A percentile compares a stretch with the other conserved stretches of the same genome.
These are phyloP conservation scores for Syngnathus scovelli DNA, from an alignment of 2,113 vertebrate species.

Conservation along the genomic window DNA sequence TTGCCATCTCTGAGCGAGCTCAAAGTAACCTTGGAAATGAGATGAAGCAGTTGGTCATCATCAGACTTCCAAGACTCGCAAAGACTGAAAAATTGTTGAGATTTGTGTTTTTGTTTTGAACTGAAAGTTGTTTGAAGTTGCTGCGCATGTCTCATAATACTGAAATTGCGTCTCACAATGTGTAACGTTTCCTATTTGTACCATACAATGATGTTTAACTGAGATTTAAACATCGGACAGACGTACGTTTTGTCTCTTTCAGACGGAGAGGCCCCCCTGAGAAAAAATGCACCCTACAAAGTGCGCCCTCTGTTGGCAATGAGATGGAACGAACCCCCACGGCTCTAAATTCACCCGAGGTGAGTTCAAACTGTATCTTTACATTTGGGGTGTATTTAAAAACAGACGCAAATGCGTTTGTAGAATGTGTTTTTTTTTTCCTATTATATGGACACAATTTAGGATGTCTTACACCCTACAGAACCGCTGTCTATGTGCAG, in stretches of 20 bases:
- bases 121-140: neutral
- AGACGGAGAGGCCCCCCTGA: neutral
- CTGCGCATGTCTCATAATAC: neutral
- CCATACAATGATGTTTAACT: neutral
- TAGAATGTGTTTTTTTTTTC: too few species aligned
- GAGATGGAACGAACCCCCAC: too few species aligned
- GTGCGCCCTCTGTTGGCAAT: neutral
- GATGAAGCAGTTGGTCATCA: neutral
- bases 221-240: neutral
- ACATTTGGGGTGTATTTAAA: too few species aligned
- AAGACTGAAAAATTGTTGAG: neutral
- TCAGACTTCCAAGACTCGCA: too few species aligned
- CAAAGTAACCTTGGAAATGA: neutral
- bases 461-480: too few species aligned
- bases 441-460: too few species aligned
- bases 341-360: too few species aligned
- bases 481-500: slow-evolving; percentile 16
- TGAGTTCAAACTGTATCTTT: too few species aligned
- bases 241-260: neutral
- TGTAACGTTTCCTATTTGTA: neutral
- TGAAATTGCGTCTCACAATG: neutral
- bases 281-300: neutral
- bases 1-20: neutral
- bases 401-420: too few species aligned
- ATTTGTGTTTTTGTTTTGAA: neutral